A percentile compares a stretch with the other conserved stretches of the same genome.
Evolutionary conservation across 2,797 vertebrate genomes (phyloP).

Genomic region (Crocodylus rhombifer): DNA sequence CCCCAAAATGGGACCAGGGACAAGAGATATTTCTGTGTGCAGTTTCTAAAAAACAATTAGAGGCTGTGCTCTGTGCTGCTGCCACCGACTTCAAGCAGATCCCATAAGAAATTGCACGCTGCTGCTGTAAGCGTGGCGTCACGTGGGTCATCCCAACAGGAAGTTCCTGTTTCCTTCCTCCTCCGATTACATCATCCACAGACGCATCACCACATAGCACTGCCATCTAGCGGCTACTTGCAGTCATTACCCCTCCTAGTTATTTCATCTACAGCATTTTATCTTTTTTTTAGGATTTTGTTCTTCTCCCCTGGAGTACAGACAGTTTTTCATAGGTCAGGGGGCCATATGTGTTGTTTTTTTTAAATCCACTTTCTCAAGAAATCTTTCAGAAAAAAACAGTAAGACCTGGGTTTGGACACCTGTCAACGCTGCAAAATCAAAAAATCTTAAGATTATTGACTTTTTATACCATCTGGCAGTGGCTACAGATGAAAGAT

Average conservation of each 20-base stretch:
- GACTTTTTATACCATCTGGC: neutral
- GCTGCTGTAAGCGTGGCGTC: conserved; percentile 34
- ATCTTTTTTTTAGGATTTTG: neutral
- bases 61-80: neutral
- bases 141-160: neutral
- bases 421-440: neutral
- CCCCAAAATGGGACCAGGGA: neutral
- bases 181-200: conserved; percentile 9
- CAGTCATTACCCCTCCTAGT: neutral
- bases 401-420: neutral
- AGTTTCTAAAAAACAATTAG: neutral
- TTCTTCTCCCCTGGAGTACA: neutral
- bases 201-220: neutral
- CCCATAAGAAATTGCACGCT: neutral
- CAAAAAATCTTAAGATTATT: neutral
- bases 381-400: conserved; percentile 18
- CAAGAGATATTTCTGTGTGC: neutral
- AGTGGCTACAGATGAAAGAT: neutral
- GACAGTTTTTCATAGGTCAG: neutral
- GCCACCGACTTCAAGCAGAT: neutral
- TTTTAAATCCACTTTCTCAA: neutral
- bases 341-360: neutral
- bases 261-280: neutral
- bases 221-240: conserved; percentile 56
- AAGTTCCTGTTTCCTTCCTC: neutral